phyloP scores from a whole-genome alignment of 2,797 vertebrate genomes.

The Phalanger gymnotis region DNA sequence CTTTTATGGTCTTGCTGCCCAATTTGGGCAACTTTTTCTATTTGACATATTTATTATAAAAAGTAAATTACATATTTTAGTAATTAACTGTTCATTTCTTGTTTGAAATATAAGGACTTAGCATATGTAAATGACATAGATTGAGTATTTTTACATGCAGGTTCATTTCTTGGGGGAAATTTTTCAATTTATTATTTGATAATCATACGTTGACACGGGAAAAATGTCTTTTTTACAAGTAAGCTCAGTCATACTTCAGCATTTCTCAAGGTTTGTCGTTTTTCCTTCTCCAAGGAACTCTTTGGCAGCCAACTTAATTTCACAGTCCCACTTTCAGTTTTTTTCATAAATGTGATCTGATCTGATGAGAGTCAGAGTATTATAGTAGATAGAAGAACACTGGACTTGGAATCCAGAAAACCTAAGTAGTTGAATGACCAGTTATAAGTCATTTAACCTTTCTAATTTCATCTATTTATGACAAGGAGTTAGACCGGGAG shows the following conservation, averaged over 20 bases:
- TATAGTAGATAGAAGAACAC: neutral
- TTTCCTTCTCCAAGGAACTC: neutral
- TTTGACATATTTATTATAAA: neutral
- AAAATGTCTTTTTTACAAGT: conserved; percentile 60
- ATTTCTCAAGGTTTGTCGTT: neutral
- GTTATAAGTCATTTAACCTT: neutral
- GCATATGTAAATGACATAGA: conserved; percentile 65
- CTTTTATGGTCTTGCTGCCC: conserved; percentile 22
- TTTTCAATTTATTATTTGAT: conserved; percentile 66
- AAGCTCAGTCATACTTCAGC: neutral
- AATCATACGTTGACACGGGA: conserved; percentile 57
- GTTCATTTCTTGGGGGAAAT: conserved; percentile 39
- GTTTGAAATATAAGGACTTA: neutral
- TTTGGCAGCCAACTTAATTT: neutral
- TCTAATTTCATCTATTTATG: neutral
- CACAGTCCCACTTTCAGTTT: neutral
- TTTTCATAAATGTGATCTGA: neutral
- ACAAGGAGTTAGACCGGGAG: neutral
- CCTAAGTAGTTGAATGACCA: neutral
- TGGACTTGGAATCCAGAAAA: neutral
- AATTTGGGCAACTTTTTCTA: conserved; percentile 38
- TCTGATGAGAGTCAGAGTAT: neutral
- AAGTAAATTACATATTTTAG: conserved; percentile 49
- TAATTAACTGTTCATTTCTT: conserved; percentile 68
- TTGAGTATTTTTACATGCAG: conserved; percentile 61